Conservation (phyloP, 2,113 vertebrate species). For the Nibea coibor region DNA sequence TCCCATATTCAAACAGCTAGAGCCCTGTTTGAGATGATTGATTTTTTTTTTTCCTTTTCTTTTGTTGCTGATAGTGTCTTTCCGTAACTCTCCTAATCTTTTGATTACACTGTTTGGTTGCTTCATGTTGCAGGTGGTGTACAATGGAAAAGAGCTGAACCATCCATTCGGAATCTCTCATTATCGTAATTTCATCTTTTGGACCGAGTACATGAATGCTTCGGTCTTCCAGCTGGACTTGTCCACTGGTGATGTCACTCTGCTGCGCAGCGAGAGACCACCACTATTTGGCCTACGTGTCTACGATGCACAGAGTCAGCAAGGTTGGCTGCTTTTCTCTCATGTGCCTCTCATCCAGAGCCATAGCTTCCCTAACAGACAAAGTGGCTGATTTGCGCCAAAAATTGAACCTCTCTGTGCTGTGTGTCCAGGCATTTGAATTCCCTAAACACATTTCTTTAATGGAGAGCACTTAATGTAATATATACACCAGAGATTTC, state of each 20-base stretch:
- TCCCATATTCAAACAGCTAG: constrained; percentile 50
- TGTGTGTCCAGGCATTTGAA: constrained; percentile 20
- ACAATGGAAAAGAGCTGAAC: constrained; percentile 95
- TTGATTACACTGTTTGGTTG: constrained; percentile 39
- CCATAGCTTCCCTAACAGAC: constrained; percentile 33
- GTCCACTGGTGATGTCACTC: constrained; percentile 88
- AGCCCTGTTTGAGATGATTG: constrained; percentile 51
- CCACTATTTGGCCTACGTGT: constrained; percentile 96
- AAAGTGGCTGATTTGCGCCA: constrained; percentile 35
- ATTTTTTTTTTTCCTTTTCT: constrained; percentile 9
- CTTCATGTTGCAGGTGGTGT: constrained; percentile 88
- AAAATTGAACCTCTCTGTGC: constrained; percentile 34
- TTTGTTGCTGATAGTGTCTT: constrained; percentile 12
- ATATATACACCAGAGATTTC: constrained; percentile 28
- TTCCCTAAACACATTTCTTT: constrained; percentile 14
- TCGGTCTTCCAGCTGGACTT: constrained; percentile 97
- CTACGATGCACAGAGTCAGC: constrained; percentile 94
- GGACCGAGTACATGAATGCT: constrained; percentile 99
- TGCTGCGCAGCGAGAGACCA: constrained; percentile 92
- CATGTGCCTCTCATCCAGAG: constrained; percentile 15
- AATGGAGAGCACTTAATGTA: constrained; percentile 47
- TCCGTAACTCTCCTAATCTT: constrained; percentile 37
- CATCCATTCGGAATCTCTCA: constrained; percentile 98
- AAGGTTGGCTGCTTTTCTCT: constrained; percentile 85
- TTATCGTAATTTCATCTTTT: constrained; percentile 93